Conservation (phyloP, 2,113 vertebrate genomes). For the Charina bottae region DNA sequence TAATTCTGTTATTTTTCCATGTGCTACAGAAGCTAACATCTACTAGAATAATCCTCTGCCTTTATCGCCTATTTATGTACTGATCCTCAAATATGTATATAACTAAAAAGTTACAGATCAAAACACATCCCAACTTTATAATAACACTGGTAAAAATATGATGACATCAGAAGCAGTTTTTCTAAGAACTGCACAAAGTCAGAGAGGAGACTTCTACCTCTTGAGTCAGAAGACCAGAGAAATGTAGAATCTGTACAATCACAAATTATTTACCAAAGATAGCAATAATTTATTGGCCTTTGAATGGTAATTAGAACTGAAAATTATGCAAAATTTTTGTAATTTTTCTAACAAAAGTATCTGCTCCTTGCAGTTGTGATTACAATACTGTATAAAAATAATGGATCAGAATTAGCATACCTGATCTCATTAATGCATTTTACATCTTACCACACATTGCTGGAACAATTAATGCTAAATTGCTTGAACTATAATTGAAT, state of each 20-base stretch:
- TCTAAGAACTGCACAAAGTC: background rate
- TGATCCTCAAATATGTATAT: background rate
- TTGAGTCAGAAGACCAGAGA: background rate
- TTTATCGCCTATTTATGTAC: background rate
- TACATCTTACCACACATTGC: background rate
- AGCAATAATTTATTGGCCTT: background rate
- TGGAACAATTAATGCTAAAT: constrained; percentile 35
- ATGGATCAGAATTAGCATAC: constrained; percentile 35
- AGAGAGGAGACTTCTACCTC: background rate
- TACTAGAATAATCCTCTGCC: background rate
- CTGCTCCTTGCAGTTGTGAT: constrained; percentile 25
- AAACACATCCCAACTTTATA: background rate
- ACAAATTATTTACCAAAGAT: background rate
- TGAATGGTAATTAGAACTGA: constrained; percentile 4
- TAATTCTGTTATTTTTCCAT: background rate
- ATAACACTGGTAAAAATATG: background rate
- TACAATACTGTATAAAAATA: constrained; percentile 32
- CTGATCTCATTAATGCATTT: constrained; percentile 38
- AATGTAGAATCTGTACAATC: background rate
- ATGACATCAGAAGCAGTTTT: background rate
- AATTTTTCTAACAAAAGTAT: accelerated
- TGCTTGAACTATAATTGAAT: constrained; percentile 30
- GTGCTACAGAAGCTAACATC: background rate
- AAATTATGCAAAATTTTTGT: constrained; percentile 14
- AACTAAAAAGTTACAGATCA: background rate